A percentile compares a stretch with the other conserved stretches of the same genome.
Evolutionary conservation across 2,888 invertebrate species (phyloP).

Genomic region (Calliphora vomitoria): DNA sequence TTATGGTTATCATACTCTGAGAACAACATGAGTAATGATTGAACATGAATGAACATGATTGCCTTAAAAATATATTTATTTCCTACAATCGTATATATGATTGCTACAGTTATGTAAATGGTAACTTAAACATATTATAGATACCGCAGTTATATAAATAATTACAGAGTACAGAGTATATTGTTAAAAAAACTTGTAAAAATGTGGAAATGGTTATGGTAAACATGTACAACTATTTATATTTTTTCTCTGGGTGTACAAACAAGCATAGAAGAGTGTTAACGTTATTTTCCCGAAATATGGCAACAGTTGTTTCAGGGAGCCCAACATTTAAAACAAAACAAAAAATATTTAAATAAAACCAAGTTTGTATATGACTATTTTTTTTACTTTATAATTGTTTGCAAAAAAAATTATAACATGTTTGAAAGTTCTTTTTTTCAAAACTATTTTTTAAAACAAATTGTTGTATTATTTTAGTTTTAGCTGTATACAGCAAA

Average conservation of each 20-base stretch:
- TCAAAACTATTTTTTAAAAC: neutral
- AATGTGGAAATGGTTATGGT: no score
- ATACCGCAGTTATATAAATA: no score
- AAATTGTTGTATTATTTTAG: slow-evolving; percentile 25
- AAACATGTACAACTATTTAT: no score
- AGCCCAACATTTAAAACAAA: slow-evolving; percentile 18
- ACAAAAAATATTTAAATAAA: neutral
- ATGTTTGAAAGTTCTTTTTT: slow-evolving; percentile 15
- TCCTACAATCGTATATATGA: no score
- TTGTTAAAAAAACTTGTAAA: no score
- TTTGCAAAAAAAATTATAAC: slow-evolving; percentile 5
- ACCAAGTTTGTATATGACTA: slow-evolving; percentile 2
- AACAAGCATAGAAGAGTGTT: slow-evolving; percentile 34
- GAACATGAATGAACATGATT: no score
- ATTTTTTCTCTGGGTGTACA: neutral
- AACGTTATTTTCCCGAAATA: slow-evolving; percentile 22
- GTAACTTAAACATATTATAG: no score
- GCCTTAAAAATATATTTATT: no score
- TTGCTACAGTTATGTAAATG: no score
- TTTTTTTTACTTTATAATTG: slow-evolving; percentile 28
- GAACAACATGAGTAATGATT: no score
- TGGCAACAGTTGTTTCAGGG: slow-evolving; percentile 56
- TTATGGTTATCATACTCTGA: no score
- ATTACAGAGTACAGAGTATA: no score
- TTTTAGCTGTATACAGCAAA: slow-evolving; percentile 22